These are phyloP conservation scores for Drosophila mauritiana DNA, from an alignment of 1,140 invertebrate species.

Conservation along the genomic window DNA sequence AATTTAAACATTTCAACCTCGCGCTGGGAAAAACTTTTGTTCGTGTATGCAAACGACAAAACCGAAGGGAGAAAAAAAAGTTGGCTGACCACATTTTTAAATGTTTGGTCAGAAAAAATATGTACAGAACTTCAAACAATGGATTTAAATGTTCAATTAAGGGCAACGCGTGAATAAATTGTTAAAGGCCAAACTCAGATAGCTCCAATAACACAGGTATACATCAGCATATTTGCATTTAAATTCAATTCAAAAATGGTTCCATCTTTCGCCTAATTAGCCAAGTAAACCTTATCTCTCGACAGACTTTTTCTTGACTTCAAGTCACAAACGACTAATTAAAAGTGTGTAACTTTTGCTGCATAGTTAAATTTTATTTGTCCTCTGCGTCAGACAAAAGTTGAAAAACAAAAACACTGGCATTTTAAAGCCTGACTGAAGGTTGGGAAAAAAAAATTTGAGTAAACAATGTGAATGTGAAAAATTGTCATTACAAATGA, in stretches of 20 bases:
- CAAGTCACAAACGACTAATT: slow-evolving; percentile 66
- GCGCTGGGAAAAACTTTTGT: slow-evolving; percentile 36
- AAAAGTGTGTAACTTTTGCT: slow-evolving; percentile 59
- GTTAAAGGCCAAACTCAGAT: background rate
- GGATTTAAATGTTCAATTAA: slow-evolving; percentile 47
- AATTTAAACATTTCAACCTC: slow-evolving; percentile 52
- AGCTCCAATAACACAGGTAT: background rate
- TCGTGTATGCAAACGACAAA: slow-evolving; percentile 42
- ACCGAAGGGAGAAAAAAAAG: slow-evolving; percentile 18
- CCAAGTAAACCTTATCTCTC: slow-evolving; percentile 27
- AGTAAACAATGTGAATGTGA: slow-evolving; percentile 18
- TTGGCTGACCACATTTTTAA: slow-evolving; percentile 57
- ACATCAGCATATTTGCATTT: slow-evolving; percentile 7
- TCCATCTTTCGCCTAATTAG: slow-evolving; percentile 17
- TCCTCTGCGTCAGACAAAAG: slow-evolving; percentile 16
- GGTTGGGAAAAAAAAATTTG: slow-evolving; percentile 11
- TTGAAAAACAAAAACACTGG: slow-evolving; percentile 7
- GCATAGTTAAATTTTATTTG: slow-evolving; percentile 67
- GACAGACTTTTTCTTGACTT: slow-evolving; percentile 13
- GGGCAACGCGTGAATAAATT: slow-evolving; percentile 22
- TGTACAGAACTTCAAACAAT: slow-evolving; percentile 39
- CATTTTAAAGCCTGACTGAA: slow-evolving; percentile 12
- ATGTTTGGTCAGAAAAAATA: slow-evolving; percentile 54
- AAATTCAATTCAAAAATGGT: background rate
- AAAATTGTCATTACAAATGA: slow-evolving; percentile 25